These are phyloP conservation scores for Pygathrix nemaeus DNA, from an alignment of 2,113 vertebrate genomes.

Conservation along the genomic window DNA sequence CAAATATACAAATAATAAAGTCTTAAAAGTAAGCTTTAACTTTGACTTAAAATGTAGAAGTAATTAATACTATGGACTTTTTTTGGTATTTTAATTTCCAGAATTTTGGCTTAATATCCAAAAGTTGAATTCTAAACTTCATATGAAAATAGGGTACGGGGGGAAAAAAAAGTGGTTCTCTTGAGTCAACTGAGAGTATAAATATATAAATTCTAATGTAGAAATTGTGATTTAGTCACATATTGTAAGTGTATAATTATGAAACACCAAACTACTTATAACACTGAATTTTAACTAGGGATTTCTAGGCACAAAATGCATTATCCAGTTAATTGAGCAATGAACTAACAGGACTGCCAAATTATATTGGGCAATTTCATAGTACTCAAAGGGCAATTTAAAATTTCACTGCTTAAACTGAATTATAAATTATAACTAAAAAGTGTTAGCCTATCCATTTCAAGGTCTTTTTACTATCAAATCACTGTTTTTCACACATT, in stretches of 20 bases:
- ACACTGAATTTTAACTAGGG: not conserved
- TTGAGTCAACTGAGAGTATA: not conserved
- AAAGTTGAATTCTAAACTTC: not conserved
- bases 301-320: conserved; percentile 7
- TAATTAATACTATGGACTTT: not conserved
- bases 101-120: not conserved
- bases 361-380: not conserved
- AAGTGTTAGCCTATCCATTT: not conserved
- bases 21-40: not conserved
- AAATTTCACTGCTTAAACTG: conserved; percentile 8
- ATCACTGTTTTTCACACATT: not conserved
- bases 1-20: not conserved
- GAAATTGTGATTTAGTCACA: not conserved
- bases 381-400: conserved; percentile 5
- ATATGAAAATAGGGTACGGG: not conserved
- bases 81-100: not conserved
- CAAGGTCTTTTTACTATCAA: not conserved
- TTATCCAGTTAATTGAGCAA: not conserved
- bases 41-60: not conserved
- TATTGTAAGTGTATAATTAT: not conserved
- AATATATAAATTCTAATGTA: not conserved
- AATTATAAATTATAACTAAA: conserved; percentile 25
- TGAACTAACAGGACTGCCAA: not conserved
- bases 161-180: not conserved
- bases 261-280: not conserved